Conservation (phyloP, 2,888 invertebrate genomes). For the Tenthredo distinguenda region DNA sequence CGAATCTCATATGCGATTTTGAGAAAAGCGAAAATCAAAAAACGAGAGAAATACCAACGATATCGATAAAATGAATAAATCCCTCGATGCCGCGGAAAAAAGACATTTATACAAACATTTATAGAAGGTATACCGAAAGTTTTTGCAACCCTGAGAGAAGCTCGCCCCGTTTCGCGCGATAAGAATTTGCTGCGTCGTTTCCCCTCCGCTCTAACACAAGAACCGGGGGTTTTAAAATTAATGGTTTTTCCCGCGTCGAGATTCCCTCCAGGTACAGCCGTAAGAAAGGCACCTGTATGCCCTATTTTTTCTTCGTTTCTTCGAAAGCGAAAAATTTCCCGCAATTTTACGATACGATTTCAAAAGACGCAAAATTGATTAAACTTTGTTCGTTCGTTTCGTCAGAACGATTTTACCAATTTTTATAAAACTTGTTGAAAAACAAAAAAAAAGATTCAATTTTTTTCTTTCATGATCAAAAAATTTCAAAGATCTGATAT, state of each 20-base stretch:
- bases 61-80: not conserved
- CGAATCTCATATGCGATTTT: too few relatives aligned
- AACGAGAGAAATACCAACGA: not conserved
- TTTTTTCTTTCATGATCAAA: too few relatives aligned
- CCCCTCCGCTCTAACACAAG: not conserved
- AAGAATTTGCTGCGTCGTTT: constrained; percentile 34
- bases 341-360: not conserved
- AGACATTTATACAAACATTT: not conserved
- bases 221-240: not conserved
- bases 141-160: not conserved
- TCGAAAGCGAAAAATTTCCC: not conserved
- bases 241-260: not conserved
- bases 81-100: not conserved
- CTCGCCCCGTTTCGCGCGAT: not conserved
- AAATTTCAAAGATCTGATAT: too few relatives aligned
- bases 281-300: not conserved
- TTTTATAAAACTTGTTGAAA: not conserved
- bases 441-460: too few relatives aligned
- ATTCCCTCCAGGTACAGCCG: not conserved
- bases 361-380: not conserved
- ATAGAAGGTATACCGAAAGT: not conserved
- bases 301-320: not conserved
- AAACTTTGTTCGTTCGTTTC: not conserved
- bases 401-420: not conserved
- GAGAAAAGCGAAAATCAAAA: not conserved